Conservation (phyloP, 2,113 vertebrate species). For the Pachypanchax playfairii region DNA sequence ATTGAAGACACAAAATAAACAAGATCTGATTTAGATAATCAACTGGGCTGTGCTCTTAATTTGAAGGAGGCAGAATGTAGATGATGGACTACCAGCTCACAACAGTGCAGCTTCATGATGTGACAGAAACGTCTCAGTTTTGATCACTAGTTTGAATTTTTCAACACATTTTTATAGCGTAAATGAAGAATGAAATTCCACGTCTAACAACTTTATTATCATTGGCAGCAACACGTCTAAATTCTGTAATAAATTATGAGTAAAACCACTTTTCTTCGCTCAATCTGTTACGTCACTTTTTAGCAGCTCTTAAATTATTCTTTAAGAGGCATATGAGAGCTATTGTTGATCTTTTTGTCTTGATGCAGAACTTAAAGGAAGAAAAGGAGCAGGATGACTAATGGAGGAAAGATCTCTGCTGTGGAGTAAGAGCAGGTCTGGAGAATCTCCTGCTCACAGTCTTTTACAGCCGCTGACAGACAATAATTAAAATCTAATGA, state of each 20-base stretch:
- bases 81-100: no score
- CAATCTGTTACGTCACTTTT: conserved; percentile 21
- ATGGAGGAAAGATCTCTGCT: conserved; percentile 47
- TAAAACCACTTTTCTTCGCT: conserved; percentile 14
- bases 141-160: no score
- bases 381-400: conserved; percentile 32
- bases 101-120: no score
- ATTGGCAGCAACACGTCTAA: conserved; percentile 32
- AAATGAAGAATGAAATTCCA: conserved; percentile 35
- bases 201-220: conserved; percentile 19
- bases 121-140: no score
- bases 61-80: no score
- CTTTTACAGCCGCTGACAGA: conserved; percentile 73
- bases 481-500: conserved; percentile 82
- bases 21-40: no score
- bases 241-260: conserved; percentile 16
- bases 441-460: conserved; percentile 74
- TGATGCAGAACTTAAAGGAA: conserved; percentile 19
- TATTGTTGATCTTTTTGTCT: conserved; percentile 34
- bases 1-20: no score
- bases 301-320: conserved; percentile 47
- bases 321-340: conserved; percentile 32
- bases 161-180: not conserved
- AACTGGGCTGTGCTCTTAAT: no score
- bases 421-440: conserved; percentile 67